Base-by-base conservation (phyloP, 92 coral and sea anemone genomes). In the Phenganax subtilis region DNA sequence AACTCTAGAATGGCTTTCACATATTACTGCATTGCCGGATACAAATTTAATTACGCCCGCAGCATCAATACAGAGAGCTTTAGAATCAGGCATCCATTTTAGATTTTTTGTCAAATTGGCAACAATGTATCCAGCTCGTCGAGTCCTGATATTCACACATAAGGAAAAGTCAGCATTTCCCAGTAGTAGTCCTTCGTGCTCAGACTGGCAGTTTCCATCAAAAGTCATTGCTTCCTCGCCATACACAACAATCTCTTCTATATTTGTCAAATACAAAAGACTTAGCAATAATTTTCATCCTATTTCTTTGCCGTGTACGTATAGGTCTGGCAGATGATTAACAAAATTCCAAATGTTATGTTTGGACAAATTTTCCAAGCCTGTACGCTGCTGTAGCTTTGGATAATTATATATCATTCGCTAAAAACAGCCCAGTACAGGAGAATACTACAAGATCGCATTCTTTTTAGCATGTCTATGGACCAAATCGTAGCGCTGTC, bases 81-180 rank as follows among this genome's bases (percentile, higher is more conserved):
- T 76, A 27, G 27, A 57, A 10, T 76, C 52, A 9, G 57, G 55
- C 27, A 2, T 57, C 81, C 81, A 76, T 28, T 54, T 63, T 17
- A 20, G 54, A 12, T 76, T 30, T 57, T 60, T 28, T 11, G 67
- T 56, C 17, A 63, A 44, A 12, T 57, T 59, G 81, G 68, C 59
- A 3, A 76, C 55, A 28, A 76, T 76, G 52, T 60, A 57, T 12
- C 81, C 81, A 16, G n/a, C 54, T 16, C 10, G 63, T 9, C 28
- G 25, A 10, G 81, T 76, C 81, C 37, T 76, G 47, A 76, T 58
- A 11, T 76, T 57, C 28, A 63, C 73, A 10, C 54, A 47, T 15
- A 78, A 54, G 17, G 82, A 62, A 30, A 78, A 78, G 55, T 78
- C 82, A 14, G 55, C 82, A 60, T 59, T 44, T 10, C 54, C 72